Percentiles rank a stretch among this genome's conserved stretches.
phyloP scores from a whole-genome alignment of 2,113 vertebrate species.

The Anseranas semipalmata region DNA sequence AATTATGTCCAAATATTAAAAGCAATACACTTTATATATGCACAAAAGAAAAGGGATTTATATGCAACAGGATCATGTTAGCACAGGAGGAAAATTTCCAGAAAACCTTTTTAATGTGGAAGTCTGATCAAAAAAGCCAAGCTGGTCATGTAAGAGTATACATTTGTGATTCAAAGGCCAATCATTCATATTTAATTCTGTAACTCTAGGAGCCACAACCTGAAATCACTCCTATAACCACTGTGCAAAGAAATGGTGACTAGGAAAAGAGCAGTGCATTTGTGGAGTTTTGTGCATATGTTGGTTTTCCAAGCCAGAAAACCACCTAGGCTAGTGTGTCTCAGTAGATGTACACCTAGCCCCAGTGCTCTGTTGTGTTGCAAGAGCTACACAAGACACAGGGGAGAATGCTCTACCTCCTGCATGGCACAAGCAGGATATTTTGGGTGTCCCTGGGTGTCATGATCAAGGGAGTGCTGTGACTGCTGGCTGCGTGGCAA shows the following conservation, averaged over 20 bases:
- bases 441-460: neutral
- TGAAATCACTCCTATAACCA: neutral
- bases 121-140: neutral
- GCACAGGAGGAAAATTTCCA: neutral
- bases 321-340: rapidly evolving
- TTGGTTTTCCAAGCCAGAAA: neutral
- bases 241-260: neutral
- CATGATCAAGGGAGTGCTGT: rapidly evolving
- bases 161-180: neutral
- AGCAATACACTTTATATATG: neutral
- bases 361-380: rapidly evolving
- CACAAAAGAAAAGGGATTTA: neutral
- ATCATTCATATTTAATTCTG: neutral
- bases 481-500: rapidly evolving
- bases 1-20: neutral
- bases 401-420: neutral
- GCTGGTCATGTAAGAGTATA: neutral
- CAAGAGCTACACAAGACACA: rapidly evolving
- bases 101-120: neutral
- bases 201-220: neutral
- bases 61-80: neutral
- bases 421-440: too few species aligned
- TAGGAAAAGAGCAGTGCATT: neutral
- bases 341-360: rapidly evolving
- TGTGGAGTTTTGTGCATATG: neutral